These are phyloP conservation scores for Timandra comae DNA, from an alignment of 2,888 invertebrate genomes.

Conservation along the genomic window DNA sequence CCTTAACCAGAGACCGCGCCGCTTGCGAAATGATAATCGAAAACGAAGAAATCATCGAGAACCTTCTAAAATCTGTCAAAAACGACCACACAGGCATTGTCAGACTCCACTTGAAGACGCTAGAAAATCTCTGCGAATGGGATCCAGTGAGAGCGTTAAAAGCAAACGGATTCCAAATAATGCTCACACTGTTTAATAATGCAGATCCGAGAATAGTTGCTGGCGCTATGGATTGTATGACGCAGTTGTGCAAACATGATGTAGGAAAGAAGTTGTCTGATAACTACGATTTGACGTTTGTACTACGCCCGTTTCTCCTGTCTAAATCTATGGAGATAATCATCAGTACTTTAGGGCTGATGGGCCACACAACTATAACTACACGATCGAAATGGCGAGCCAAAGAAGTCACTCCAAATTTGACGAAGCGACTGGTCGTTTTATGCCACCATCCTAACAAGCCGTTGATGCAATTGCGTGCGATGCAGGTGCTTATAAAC, in stretches of 20 bases:
- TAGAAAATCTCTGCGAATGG: conserved; percentile 49
- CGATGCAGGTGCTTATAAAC: conserved; percentile 57
- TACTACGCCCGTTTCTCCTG: conserved; percentile 30
- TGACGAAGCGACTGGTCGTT: conserved; percentile 40
- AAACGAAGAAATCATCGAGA: conserved; percentile 42
- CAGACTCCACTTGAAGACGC: conserved; percentile 47
- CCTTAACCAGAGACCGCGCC: conserved; percentile 44
- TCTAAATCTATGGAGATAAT: conserved; percentile 35
- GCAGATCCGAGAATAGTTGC: conserved; percentile 39
- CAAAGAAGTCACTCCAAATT: conserved; percentile 40
- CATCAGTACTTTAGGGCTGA: conserved; percentile 45
- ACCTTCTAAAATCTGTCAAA: conserved; percentile 53
- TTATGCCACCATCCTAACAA: conserved; percentile 37
- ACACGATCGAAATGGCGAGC: conserved; percentile 61
- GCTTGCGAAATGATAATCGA: conserved; percentile 38
- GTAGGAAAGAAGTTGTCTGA: conserved; percentile 54
- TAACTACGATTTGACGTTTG: conserved; percentile 44
- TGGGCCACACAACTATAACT: conserved; percentile 53
- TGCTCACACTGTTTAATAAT: conserved; percentile 41
- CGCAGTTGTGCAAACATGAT: conserved; percentile 56
- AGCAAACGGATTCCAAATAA: conserved; percentile 54
- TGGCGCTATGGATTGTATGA: conserved; percentile 54
- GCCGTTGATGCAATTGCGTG: conserved; percentile 46
- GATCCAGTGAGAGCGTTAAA: conserved; percentile 46
- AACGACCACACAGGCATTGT: conserved; percentile 56